Evolutionary conservation across 2,797 vertebrate species (phyloP), one percentile per base, ranked within the genome.

Genomic region (Pseudochromis fuscus): DNA sequence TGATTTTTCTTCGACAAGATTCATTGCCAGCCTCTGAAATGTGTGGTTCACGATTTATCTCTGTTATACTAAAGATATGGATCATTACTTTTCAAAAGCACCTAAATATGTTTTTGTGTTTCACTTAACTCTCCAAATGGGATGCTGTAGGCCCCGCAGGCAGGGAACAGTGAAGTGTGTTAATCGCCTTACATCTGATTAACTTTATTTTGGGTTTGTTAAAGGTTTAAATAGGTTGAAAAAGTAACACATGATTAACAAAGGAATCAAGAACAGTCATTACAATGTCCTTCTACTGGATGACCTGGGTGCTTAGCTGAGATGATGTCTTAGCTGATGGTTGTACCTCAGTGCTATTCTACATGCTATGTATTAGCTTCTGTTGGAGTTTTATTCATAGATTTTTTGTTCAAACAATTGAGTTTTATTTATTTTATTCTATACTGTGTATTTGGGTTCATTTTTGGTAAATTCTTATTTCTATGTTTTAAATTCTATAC

Each of bases 71-170:
- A 57, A 61, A 56, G 45, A 60, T 28, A 75, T 28, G 44, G 38
- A 58, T 50, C 25, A 80, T 68, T 71, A 55, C 57, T 57, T 73
- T 52, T 50, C 59, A 58, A 49, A 79, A 33, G 40, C 12, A 3
- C 31, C 11, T 45, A 58, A 31, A 42, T 62, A 60, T 60, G 19
- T 45, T 58, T 48, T 58, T 68, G 50, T 66, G 49, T 72, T 66
- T 75, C 33, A 73, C 15, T 38, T 30, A 51, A 45, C 15, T 31
- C 27, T 49, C 30, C n/a, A 38, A 50, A 51, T 48, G 25, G 21
- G 31, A 62, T 57, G 57, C n/a, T 4, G 19, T 10, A 25, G 4
- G 25, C 4, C n/a, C 8, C 8, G 5, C 4, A 4, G 37, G 3
- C 42, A 45, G 35, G 56, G 24, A n/a, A 30, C 21, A 55, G 5